A percentile compares a stretch with the other conserved stretches of the same genome.
Conservation (phyloP, 2,113 vertebrate genomes). For the Callionymus lyra region DNA sequence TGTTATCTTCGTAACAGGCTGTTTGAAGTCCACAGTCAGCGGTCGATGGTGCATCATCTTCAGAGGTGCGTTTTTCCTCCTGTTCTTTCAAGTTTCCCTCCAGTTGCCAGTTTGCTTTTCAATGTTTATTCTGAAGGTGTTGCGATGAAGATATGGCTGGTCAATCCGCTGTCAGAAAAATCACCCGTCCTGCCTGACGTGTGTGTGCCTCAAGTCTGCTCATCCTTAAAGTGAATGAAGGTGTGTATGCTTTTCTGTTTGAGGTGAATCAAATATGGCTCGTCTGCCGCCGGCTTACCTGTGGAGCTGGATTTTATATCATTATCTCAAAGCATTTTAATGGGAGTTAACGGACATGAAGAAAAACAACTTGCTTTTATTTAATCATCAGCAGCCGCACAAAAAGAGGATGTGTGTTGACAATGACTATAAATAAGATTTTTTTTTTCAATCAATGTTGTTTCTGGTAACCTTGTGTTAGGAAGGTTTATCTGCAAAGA, state of each 20-base stretch:
- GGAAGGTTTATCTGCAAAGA: no score
- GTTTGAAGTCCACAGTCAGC: slow-evolving; percentile 63
- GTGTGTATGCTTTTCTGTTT: slow-evolving; percentile 24
- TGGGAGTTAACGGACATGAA: no score
- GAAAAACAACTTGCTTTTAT: no score
- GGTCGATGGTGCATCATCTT: slow-evolving; percentile 54
- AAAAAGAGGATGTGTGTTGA: no score
- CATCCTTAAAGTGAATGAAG: slow-evolving; percentile 45
- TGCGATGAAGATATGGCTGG: slow-evolving; percentile 52
- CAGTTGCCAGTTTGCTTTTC: slow-evolving; percentile 47
- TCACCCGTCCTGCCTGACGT: slow-evolving; percentile 34
- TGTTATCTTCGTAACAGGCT: slow-evolving; percentile 57
- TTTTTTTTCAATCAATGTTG: no score
- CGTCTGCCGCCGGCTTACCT: slow-evolving; percentile 18
- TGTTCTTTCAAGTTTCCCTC: slow-evolving; percentile 65
- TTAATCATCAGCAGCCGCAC: no score
- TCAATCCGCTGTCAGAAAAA: slow-evolving; percentile 50
- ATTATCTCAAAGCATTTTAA: slow-evolving; percentile 1
- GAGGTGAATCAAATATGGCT: slow-evolving; percentile 17
- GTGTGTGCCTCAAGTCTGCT: slow-evolving; percentile 41
- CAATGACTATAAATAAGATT: no score
- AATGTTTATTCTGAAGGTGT: slow-evolving; percentile 49
- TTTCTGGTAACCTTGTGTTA: no score
- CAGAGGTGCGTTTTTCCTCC: slow-evolving; percentile 47
- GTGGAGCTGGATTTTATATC: slow-evolving; percentile 9